Base-by-base conservation (phyloP, 2,113 vertebrate species). In the Thymallus thymallus region DNA sequence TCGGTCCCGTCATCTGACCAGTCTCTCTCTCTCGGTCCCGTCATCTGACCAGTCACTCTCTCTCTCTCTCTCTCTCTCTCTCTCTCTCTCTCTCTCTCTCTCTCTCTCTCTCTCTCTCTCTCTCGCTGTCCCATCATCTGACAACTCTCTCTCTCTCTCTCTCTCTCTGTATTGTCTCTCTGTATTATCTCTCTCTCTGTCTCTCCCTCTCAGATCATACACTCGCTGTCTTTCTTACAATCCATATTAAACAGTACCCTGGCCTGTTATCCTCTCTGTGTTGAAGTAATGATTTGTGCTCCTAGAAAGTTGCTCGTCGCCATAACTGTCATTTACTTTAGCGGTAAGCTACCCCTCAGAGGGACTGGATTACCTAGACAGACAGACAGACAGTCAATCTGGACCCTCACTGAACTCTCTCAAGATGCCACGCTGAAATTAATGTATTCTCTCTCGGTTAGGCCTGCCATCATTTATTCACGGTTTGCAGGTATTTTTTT, bases 281-380 rank as follows among this genome's bases (percentile, higher is more conserved):
- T 56, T 61, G 66, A 65, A 68, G 76, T 71, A 82, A 82, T 72
- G 78, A 82, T 72, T 76, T 74, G 29, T 74, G 46, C 69, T 76
- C 76, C 78, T 62, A 55, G 45, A 73, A 77, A 51, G 66, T 68
- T 63, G 48, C 48, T 4, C 18, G 48, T 18, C 48, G 30, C 71
- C 66, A 61, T 77, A 72, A 74, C 67, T 79, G 82, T 74, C 66
- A 69, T 81, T 80, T 81, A 78, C 61, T 14, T 62, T 76, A 56
- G 72, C 14, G 7, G 20, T 68, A 78, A 83, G 68, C 64, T 76
- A 76, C 46, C 75, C 74, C 69, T 74, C 79, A 79, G 80, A 79
- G 72, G 63, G 60, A 82, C 66, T 62, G 69, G 69, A 82, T 79
- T 81, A 82, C 32, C 35, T 68, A 29, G 20, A 72, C 58, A 67